phyloP scores from a whole-genome alignment of 2,113 vertebrate genomes.

The Rynchops niger region DNA sequence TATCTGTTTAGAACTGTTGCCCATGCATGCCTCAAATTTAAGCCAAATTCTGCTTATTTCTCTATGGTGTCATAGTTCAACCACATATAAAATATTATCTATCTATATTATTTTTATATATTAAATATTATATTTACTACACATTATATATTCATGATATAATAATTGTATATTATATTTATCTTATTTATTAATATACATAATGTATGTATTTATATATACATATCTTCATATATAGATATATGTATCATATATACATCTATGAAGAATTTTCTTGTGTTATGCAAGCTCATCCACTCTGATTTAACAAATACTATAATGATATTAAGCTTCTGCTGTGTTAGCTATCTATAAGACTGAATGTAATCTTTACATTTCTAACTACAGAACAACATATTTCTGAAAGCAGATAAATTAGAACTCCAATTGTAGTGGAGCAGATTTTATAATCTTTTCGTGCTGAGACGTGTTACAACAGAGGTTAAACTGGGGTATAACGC shows the following conservation, averaged over 20 bases:
- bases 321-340: background rate
- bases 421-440: background rate
- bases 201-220: too few relatives aligned
- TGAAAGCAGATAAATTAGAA: background rate
- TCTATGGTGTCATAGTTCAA: background rate
- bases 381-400: background rate
- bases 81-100: background rate
- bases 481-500: constrained; percentile 39
- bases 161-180: too few relatives aligned
- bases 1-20: background rate
- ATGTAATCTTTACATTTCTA: background rate
- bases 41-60: background rate
- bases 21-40: background rate
- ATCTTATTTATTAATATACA: too few relatives aligned
- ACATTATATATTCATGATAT: too few relatives aligned
- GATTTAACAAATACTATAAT: background rate
- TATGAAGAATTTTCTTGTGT: background rate
- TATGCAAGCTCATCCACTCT: background rate
- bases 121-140: too few relatives aligned
- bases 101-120: background rate
- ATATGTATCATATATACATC: background rate
- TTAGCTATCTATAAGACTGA: background rate
- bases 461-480: constrained; percentile 2
- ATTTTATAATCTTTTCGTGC: background rate
- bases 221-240: background rate